phyloP scores from a whole-genome alignment of 1,140 invertebrate species.

The Drosophila malerkotliana region DNA sequence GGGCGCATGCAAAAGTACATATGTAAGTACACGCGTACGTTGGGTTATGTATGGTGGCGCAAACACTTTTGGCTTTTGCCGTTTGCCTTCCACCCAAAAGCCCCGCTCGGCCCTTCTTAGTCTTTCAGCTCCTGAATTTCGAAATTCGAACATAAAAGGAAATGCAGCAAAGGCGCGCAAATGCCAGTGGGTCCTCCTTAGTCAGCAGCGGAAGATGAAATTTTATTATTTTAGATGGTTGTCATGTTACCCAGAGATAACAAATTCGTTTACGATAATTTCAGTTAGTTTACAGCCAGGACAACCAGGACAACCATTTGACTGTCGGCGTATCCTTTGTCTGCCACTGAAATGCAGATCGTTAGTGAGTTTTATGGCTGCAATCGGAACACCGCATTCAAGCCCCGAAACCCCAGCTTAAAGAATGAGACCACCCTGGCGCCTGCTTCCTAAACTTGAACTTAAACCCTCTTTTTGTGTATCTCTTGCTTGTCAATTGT shows the following conservation, averaged over 20 bases:
- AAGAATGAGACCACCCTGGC: neutral
- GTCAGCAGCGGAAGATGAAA: slow-evolving; percentile 42
- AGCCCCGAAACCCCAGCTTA: neutral
- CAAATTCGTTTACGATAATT: slow-evolving; percentile 57
- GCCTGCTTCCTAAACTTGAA: neutral
- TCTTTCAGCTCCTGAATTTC: slow-evolving; percentile 9
- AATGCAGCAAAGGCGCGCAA: slow-evolving; percentile 22
- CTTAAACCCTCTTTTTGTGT: neutral
- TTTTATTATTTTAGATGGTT: slow-evolving; percentile 59
- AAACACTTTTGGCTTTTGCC: slow-evolving; percentile 42
- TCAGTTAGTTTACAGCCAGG: slow-evolving; percentile 45
- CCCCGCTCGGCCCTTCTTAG: neutral
- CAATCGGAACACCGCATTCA: slow-evolving; percentile 5
- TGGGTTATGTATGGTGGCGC: neutral
- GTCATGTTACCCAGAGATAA: slow-evolving; percentile 48
- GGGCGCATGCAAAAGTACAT: slow-evolving; percentile 1
- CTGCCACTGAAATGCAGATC: slow-evolving; percentile 21
- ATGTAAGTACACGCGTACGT: neutral
- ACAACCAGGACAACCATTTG: slow-evolving; percentile 9
- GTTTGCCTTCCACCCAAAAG: slow-evolving; percentile 18
- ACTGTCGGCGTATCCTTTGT: slow-evolving; percentile 23
- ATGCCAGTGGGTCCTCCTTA: neutral
- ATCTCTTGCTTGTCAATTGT: slow-evolving; percentile 40
- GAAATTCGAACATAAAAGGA: slow-evolving; percentile 29
- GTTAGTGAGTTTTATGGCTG: slow-evolving; percentile 35